Base-by-base conservation (phyloP, 2,113 vertebrate species). In the Otis tarda region DNA sequence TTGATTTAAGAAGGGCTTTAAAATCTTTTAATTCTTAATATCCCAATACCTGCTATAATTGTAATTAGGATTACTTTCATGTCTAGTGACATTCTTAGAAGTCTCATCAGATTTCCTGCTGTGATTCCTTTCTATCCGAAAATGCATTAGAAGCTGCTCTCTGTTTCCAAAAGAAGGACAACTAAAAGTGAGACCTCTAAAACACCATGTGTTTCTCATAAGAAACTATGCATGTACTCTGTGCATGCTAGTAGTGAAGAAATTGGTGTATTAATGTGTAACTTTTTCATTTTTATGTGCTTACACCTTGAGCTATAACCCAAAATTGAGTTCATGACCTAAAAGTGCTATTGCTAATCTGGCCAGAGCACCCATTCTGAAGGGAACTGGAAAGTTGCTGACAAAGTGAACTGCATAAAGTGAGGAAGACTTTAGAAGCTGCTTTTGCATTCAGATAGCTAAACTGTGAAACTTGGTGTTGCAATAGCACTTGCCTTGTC, bases 391-490 rank as follows among this genome's bases (percentile, higher is more conserved):
- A 83, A 92, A 86, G 74, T 9, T 85, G 75, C 79, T 94, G 90
- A 92, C 75, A 27, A 76, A 92, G 55, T 67, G 71, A 83, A 76
- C n/a, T 80, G 63, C 21, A 47, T 80, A 3, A 93, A 85, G 41
- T 71, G 64, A 96, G 47, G 70, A 91, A 86, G 60, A 81, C 30
- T 83, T 93, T 9, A 74, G 89, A 84, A 90, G 56, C 69, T 91
- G 60, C 64, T 89, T 93, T 83, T 90, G 56, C 73, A 71, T 93
- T 89, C 76, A 75, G 69, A 79, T 57, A 86, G 55, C 74, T 92
- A 68, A 96, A 78, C 85, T 94, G 78, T 94, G 83, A 92, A 95
- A 83, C 64, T 78, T 96, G 95, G 69, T 80, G 37, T 76, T 90
- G 80, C 65, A 76, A 11, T 94, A 82, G 47, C 57, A 50, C 75